Evolutionary conservation across 2,888 invertebrate species (phyloP).

Genomic region (Boloria selene): DNA sequence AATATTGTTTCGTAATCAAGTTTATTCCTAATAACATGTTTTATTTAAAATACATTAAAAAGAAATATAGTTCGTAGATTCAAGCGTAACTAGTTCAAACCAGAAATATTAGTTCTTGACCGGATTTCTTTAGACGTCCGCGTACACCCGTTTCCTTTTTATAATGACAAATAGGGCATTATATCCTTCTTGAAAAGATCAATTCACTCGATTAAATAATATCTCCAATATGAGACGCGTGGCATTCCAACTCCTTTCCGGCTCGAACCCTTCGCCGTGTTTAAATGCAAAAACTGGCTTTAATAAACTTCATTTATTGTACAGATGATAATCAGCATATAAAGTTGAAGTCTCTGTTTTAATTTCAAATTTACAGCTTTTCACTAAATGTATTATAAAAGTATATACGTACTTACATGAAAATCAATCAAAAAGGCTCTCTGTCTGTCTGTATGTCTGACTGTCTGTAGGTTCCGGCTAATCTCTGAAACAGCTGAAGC

Average conservation of each 20-base stretch:
- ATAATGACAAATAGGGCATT: not conserved
- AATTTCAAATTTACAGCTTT: too few relatives aligned
- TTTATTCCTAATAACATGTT: not conserved
- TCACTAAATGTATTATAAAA: too few relatives aligned
- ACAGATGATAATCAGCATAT: not conserved
- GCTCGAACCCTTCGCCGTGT: slow-evolving; percentile 44
- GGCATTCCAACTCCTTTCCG: slow-evolving; percentile 59
- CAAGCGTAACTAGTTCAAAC: slow-evolving; percentile 10
- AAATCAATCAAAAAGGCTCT: too few relatives aligned
- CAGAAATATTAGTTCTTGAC: slow-evolving; percentile 9
- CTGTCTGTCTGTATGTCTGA: too few relatives aligned
- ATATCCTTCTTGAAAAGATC: slow-evolving; percentile 17
- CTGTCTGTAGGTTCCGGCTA: too few relatives aligned
- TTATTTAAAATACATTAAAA: not conserved
- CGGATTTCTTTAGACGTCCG: slow-evolving; percentile 4
- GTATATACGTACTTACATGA: too few relatives aligned
- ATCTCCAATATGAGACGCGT: slow-evolving; percentile 67
- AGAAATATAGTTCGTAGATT: not conserved
- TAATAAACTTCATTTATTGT: slow-evolving; percentile 1
- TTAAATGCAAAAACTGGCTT: slow-evolving; percentile 18
- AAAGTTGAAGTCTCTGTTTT: too few relatives aligned
- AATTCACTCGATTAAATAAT: slow-evolving; percentile 46
- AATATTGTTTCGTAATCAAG: too few relatives aligned
- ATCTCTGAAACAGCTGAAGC: too few relatives aligned
- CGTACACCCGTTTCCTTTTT: not conserved